A percentile compares a stretch with the other conserved stretches of the same genome.
These are phyloP conservation scores for Beroe forskalii DNA, from an alignment of 37 sponge, comb jelly and placozoan species.

Conservation along the genomic window DNA sequence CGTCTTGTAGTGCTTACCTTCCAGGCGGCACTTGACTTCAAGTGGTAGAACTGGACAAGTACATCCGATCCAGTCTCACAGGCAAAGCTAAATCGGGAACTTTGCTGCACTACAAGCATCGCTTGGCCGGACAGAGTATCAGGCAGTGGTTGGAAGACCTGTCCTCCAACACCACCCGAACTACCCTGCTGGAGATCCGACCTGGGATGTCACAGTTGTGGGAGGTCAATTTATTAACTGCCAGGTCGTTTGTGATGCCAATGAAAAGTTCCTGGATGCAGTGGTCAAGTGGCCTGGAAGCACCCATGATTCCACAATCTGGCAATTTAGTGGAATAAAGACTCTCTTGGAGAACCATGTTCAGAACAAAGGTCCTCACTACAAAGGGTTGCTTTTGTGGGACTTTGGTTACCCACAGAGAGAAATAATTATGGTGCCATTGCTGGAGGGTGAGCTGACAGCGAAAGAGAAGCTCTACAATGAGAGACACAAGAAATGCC, in stretches of 20 bases:
- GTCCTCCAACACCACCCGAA: not conserved
- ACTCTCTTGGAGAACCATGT: no score
- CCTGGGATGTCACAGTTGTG: not conserved
- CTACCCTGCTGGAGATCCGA: not conserved
- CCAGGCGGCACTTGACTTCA: not conserved
- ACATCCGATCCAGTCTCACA: not conserved
- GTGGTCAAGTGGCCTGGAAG: not conserved
- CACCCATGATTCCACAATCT: not conserved
- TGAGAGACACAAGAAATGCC: not conserved
- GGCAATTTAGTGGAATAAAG: not conserved
- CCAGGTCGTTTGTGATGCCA: not conserved
- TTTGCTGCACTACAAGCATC: not conserved
- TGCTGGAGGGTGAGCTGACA: not conserved
- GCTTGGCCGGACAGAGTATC: not conserved
- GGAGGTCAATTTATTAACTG: not conserved
- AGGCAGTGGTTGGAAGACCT: not conserved
- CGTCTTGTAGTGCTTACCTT: not conserved
- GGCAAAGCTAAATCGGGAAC: not conserved
- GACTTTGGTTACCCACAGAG: not conserved
- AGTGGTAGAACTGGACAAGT: not conserved
- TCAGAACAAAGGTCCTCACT: no score
- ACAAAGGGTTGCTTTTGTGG: not conserved
- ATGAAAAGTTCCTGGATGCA: not conserved
- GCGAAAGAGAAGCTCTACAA: not conserved
- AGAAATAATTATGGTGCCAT: not conserved